A percentile compares a stretch with the other conserved stretches of the same genome.
phyloP scores from a whole-genome alignment of 2,888 invertebrate species.

The Drosophila limbata region DNA sequence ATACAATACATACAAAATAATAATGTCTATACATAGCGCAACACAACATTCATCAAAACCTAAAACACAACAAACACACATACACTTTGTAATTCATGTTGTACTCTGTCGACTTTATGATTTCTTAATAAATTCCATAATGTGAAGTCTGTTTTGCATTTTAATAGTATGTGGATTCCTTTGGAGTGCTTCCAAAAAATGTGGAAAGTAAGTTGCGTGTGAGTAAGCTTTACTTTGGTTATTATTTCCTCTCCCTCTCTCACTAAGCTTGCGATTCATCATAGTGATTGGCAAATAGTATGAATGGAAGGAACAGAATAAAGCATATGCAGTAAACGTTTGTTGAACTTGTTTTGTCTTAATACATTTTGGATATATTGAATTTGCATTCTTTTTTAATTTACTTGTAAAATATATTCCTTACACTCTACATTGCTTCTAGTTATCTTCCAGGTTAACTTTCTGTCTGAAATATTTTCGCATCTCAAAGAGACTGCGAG shows the following conservation, averaged over 20 bases:
- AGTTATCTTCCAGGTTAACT: neutral
- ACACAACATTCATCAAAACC: conserved; percentile 38
- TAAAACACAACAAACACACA: conserved; percentile 40
- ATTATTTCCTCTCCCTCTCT: neutral
- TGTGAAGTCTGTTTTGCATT: conserved; percentile 29
- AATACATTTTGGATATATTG: neutral
- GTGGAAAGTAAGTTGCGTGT: neutral
- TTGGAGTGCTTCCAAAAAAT: neutral
- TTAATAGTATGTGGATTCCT: conserved; percentile 5
- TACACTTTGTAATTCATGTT: conserved; percentile 63
- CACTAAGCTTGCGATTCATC: neutral
- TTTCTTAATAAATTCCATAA: conserved; percentile 74
- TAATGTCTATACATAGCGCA: conserved; percentile 57
- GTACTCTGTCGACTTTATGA: conserved; percentile 74
- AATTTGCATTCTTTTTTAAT: too few species aligned
- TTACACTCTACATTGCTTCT: neutral
- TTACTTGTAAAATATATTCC: too few species aligned
- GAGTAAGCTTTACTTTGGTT: neutral
- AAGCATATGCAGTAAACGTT: neutral
- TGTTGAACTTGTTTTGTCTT: neutral
- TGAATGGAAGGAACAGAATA: neutral
- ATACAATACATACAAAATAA: conserved; percentile 43
- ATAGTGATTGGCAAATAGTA: neutral
- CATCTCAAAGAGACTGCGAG: conserved; percentile 6
- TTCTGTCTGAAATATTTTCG: neutral